Evolutionary conservation across 2,888 invertebrate genomes (phyloP), one percentile per base, ranked within the genome.

Genomic region (Bombylius major): DNA sequence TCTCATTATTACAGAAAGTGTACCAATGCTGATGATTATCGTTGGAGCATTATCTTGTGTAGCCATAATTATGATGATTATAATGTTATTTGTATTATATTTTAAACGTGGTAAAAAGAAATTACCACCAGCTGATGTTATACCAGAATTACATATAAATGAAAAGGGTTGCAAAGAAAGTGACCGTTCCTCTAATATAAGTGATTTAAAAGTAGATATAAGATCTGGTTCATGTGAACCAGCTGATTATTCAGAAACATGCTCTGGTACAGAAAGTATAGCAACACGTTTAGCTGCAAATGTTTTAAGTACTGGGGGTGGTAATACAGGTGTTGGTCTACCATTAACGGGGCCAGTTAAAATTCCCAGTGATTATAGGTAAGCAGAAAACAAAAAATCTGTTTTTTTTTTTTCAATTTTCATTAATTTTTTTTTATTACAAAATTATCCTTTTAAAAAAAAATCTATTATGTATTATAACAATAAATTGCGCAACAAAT

Each of bases 171-270:
- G 79, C 62, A 84, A 86, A 63, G 86, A 85, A 72, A 91, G 91
- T 57, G 93, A 94, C 70, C 80, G 90, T 63, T 91, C 91, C 66
- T 93, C 93, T 53, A 92, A 92, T 70, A 91, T 93, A 66, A 93
- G 93, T 62, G 93, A 93, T 75, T 77, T 93, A 69, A 94, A 94
- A 75, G 80, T 91, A 62, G 93, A 94, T 73, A 80, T 93, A 60
- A 79, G 92, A 58, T 91, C 91, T 4, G 72, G 73, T 49, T 59
- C 71, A 49, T 73, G 73, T 58, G 74, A 74, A 55, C 75, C 79
- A 71, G 80, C 79, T 71, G 80, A 81, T 60, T 81, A 81, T 62
- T 79, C 81, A 4, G 82, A 82, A 63, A 80, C 82, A 1, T 81
- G 80, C 47, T 79, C 79, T 3, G 80, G 80, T 50, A 80, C 79